A percentile compares a stretch with the other conserved stretches of the same genome.
Evolutionary conservation across 2,888 invertebrate species (phyloP).

Genomic region (Orthonevra nobilis): DNA sequence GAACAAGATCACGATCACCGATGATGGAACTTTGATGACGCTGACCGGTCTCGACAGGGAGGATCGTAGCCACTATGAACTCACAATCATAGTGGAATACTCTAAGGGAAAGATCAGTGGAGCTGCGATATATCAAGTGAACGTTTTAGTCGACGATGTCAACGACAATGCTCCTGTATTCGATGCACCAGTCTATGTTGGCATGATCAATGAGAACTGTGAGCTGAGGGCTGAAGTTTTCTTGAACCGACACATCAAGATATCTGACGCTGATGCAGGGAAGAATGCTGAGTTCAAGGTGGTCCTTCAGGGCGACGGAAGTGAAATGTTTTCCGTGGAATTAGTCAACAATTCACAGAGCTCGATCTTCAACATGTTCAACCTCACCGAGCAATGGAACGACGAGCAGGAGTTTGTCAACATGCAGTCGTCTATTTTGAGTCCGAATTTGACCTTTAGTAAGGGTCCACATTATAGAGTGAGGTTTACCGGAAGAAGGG

Average conservation of each 20-base stretch:
- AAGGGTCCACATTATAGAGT: conserved; percentile 77
- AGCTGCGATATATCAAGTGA: conserved; percentile 89
- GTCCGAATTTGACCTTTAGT: conserved; percentile 75
- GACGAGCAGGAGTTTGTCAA: conserved; percentile 78
- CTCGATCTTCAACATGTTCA: conserved; percentile 76
- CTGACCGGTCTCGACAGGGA: conserved; percentile 89
- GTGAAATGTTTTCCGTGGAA: conserved; percentile 84
- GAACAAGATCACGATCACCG: conserved; percentile 88
- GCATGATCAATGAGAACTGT: conserved; percentile 89
- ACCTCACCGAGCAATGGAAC: conserved; percentile 78
- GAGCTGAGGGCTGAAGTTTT: conserved; percentile 85
- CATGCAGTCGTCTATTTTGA: conserved; percentile 77
- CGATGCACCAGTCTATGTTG: conserved; percentile 86
- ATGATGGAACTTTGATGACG: conserved; percentile 90
- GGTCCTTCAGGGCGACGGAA: conserved; percentile 87
- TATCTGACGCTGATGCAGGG: conserved; percentile 87
- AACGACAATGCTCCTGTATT: conserved; percentile 94
- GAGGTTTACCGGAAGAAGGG: conserved; percentile 77
- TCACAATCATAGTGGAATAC: conserved; percentile 90
- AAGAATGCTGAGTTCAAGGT: conserved; percentile 86
- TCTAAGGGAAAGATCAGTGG: conserved; percentile 85
- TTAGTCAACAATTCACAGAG: conserved; percentile 83
- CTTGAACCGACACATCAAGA: conserved; percentile 85
- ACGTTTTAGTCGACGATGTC: conserved; percentile 90
- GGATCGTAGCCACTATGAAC: conserved; percentile 85